Evolutionary conservation across 2,888 invertebrate genomes (phyloP).

Genomic region (Plagiodera versicolora): DNA sequence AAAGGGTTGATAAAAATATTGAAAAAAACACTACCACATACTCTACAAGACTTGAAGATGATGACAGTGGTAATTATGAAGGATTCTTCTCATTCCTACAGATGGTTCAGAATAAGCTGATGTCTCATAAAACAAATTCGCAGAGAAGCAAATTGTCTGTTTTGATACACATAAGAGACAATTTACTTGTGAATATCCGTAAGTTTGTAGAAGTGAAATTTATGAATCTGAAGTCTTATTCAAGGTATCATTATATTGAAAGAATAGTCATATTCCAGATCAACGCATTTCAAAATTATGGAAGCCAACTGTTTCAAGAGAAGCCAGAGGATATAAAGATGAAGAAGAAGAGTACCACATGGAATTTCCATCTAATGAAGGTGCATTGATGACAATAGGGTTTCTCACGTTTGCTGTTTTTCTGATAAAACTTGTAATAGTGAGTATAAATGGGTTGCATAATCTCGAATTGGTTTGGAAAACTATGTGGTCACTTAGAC

Average conservation of each 20-base stretch:
- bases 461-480: too few species aligned
- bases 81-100: slow-evolving; percentile 40
- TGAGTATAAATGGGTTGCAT: slow-evolving; percentile 55
- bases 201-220: slow-evolving; percentile 43
- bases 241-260: slow-evolving; percentile 10
- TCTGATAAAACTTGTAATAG: slow-evolving; percentile 79
- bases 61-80: slow-evolving; percentile 14
- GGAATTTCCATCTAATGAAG: slow-evolving; percentile 79
- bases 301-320: slow-evolving; percentile 24
- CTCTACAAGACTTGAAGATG: not conserved
- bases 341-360: slow-evolving; percentile 57
- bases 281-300: slow-evolving; percentile 33
- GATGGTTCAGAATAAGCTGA: slow-evolving; percentile 46
- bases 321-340: slow-evolving; percentile 42
- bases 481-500: too few species aligned
- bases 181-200: slow-evolving; percentile 69
- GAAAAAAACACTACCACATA: not conserved
- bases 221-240: not conserved
- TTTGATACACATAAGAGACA: slow-evolving; percentile 61
- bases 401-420: slow-evolving; percentile 85
- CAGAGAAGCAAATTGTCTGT: slow-evolving; percentile 60
- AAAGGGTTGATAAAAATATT: not conserved
- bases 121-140: slow-evolving; percentile 51
- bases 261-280: slow-evolving; percentile 26
- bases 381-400: slow-evolving; percentile 79